These are phyloP conservation scores for Pygoscelis adeliae DNA, from an alignment of 2,113 vertebrate species.

Conservation along the genomic window DNA sequence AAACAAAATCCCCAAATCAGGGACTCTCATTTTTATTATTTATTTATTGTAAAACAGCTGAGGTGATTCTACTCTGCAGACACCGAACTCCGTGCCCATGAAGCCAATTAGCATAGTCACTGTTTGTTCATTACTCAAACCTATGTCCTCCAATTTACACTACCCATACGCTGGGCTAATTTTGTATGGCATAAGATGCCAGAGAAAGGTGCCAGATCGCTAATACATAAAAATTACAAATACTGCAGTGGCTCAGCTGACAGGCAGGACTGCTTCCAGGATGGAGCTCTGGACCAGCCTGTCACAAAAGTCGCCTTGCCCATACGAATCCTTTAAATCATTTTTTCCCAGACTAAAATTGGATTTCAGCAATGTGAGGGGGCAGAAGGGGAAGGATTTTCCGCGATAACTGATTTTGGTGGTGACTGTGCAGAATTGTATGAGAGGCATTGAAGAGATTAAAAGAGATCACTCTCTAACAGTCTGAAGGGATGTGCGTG, in stretches of 20 bases:
- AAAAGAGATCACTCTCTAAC: not conserved
- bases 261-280: slow-evolving; percentile 34
- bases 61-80: not conserved
- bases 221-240: slow-evolving; percentile 52
- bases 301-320: not conserved
- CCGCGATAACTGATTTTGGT: not conserved
- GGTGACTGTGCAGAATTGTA: not conserved
- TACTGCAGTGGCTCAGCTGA: slow-evolving; percentile 32
- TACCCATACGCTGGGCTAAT: slow-evolving; percentile 52
- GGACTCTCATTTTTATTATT: not conserved
- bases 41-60: not conserved
- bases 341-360: slow-evolving; percentile 20
- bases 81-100: not conserved
- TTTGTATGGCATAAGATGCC: not conserved
- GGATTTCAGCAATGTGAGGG: not conserved
- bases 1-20: not conserved
- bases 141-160: slow-evolving; percentile 23
- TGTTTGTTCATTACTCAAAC: slow-evolving; percentile 47
- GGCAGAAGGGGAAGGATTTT: slow-evolving; percentile 38
- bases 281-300: not conserved
- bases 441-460: not conserved
- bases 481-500: not conserved
- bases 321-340: not conserved
- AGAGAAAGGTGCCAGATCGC: slow-evolving; percentile 45
- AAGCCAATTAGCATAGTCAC: slow-evolving; percentile 29